Evolutionary conservation across 2,797 vertebrate species (phyloP).

Genomic region (Rhadinocentrus ornatus): DNA sequence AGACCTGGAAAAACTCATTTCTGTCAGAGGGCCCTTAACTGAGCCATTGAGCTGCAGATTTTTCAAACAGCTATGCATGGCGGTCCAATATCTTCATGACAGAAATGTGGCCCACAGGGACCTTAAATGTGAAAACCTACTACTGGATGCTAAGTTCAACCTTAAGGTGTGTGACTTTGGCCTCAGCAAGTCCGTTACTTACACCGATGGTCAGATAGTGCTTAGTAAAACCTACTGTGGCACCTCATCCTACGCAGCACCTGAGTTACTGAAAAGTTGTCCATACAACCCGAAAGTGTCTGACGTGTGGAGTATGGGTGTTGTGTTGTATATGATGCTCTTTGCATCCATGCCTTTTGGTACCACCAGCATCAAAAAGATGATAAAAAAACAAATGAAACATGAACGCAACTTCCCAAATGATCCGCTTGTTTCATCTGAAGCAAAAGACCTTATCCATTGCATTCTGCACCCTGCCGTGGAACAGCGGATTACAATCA

Average conservation of each 20-base stretch:
- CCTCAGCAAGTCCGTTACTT: constrained; percentile 35
- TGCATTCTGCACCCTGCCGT: constrained; percentile 32
- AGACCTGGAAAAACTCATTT: constrained; percentile 26
- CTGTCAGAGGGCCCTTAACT: not conserved
- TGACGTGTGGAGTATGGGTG: constrained; percentile 49
- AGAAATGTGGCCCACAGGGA: constrained; percentile 36
- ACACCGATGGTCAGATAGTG: not conserved
- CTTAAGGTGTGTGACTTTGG: constrained; percentile 57
- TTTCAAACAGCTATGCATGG: constrained; percentile 40
- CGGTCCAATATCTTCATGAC: constrained; percentile 42
- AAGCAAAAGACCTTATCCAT: constrained; percentile 22
- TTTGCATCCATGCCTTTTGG: constrained; percentile 17
- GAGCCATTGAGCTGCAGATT: constrained; percentile 23
- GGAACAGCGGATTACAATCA: constrained; percentile 16
- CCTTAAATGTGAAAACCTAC: constrained; percentile 51
- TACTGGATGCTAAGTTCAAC: constrained; percentile 21
- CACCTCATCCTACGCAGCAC: constrained; percentile 19
- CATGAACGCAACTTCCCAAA: not conserved
- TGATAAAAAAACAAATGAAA: constrained; percentile 16
- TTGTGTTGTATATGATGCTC: constrained; percentile 41
- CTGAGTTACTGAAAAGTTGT: constrained; percentile 26
- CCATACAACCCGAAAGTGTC: constrained; percentile 43
- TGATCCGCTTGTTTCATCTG: not conserved
- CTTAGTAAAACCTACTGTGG: constrained; percentile 45
- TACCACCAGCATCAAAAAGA: not conserved